phyloP scores from a whole-genome alignment of 2,113 vertebrate species.

The Todiramphus saurophagus region DNA sequence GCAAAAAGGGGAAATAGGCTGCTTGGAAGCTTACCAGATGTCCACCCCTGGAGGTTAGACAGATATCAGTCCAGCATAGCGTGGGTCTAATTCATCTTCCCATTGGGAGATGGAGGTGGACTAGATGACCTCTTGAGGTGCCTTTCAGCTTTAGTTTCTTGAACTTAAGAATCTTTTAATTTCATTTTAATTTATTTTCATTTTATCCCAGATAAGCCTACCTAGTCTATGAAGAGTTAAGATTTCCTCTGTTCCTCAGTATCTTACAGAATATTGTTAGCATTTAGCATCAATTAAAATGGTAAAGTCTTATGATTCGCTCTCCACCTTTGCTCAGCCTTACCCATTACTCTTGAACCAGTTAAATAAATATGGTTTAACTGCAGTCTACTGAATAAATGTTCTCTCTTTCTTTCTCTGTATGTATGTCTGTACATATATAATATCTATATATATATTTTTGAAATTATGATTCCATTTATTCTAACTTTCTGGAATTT shows the following conservation, averaged over 20 bases:
- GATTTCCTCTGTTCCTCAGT: background rate
- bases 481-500: constrained; percentile 67
- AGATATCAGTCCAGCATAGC: background rate
- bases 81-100: background rate
- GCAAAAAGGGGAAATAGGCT: constrained; percentile 11
- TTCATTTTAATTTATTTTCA: background rate
- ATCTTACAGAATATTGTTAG: background rate
- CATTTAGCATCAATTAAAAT: constrained; percentile 35
- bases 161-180: background rate
- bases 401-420: constrained; percentile 21
- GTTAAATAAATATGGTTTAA: constrained; percentile 49
- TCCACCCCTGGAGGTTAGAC: background rate
- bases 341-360: constrained; percentile 14
- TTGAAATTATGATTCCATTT: constrained; percentile 52
- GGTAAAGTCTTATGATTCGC: background rate
- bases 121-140: background rate
- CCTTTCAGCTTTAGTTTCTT: constrained; percentile 13
- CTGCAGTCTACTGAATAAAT: constrained; percentile 24
- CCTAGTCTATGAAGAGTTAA: constrained; percentile 2
- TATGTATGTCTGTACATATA: constrained; percentile 33
- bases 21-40: constrained; percentile 26
- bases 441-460: constrained; percentile 25
- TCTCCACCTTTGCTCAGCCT: constrained; percentile 33
- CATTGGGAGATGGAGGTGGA: background rate
- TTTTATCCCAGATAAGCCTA: background rate